Evolutionary conservation across 2,888 invertebrate genomes (phyloP).

Genomic region (Habrosyne pyritoides): DNA sequence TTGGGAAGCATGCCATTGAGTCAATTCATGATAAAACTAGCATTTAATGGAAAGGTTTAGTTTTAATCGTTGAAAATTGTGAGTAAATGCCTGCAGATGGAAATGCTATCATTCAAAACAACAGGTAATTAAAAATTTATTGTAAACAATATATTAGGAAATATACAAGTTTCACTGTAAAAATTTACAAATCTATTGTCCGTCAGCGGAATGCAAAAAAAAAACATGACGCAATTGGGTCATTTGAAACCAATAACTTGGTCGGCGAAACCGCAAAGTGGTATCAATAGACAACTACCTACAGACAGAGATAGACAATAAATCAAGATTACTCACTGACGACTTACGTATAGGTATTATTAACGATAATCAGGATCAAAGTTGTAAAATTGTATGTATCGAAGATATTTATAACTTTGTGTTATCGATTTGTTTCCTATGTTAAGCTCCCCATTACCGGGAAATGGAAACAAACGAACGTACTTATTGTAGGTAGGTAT

Average conservation of each 20-base stretch:
- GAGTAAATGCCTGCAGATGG: background rate
- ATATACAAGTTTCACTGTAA: constrained; percentile 47
- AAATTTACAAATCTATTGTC: constrained; percentile 63
- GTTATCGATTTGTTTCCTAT: background rate
- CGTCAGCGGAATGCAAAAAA: constrained; percentile 68
- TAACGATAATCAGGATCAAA: background rate
- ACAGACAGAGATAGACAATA: constrained; percentile 34
- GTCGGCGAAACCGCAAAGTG: constrained; percentile 67
- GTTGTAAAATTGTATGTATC: background rate
- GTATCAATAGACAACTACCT: constrained; percentile 59
- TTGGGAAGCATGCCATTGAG: too few species aligned
- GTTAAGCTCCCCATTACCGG: too few species aligned
- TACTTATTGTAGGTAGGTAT: too few species aligned
- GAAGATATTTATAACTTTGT: background rate
- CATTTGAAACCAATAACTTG: constrained; percentile 74
- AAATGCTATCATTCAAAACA: background rate
- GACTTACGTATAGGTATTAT: constrained; percentile 1
- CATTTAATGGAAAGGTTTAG: too few species aligned
- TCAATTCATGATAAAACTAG: too few species aligned
- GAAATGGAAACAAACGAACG: too few species aligned
- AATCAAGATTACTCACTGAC: constrained; percentile 1
- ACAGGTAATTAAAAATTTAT: background rate
- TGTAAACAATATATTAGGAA: constrained; percentile 17
- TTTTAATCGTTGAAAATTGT: too few species aligned
- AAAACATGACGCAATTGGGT: constrained; percentile 70